phyloP scores from a whole-genome alignment of 2,888 invertebrate genomes.

The Embidobia sp. region DNA sequence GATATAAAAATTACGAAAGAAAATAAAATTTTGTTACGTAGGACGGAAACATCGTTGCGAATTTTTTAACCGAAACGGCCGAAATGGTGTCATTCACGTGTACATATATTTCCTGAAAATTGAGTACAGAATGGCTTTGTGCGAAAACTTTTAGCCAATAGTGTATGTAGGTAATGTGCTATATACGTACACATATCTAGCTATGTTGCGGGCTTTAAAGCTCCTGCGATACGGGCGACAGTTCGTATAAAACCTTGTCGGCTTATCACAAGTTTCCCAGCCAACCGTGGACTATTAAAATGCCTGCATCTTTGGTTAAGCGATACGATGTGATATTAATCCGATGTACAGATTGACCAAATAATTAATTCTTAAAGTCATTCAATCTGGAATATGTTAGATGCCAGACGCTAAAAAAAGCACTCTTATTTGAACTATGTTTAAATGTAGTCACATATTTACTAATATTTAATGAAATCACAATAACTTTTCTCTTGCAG shows the following conservation, averaged over 20 bases:
- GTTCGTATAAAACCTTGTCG: constrained; percentile 62
- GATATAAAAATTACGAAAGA: too few species aligned
- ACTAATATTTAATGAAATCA: too few species aligned
- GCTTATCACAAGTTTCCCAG: constrained; percentile 57
- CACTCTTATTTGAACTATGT: too few species aligned
- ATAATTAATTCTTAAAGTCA: too few species aligned
- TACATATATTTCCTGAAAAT: constrained; percentile 2
- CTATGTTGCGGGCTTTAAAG: constrained; percentile 63
- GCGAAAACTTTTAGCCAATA: not conserved
- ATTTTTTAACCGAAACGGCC: too few species aligned
- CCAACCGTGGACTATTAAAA: constrained; percentile 53
- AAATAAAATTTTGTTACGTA: too few species aligned
- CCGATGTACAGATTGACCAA: constrained; percentile 25
- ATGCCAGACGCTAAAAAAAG: too few species aligned
- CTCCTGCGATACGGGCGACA: constrained; percentile 48
- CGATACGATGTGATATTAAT: constrained; percentile 45
- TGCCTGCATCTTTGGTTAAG: constrained; percentile 40
- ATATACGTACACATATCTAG: constrained; percentile 33
- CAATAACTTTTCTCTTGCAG: too few species aligned
- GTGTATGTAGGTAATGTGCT: constrained; percentile 46
- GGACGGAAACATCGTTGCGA: too few species aligned
- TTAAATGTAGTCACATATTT: too few species aligned
- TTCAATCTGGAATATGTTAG: too few species aligned
- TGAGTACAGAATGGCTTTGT: not conserved
- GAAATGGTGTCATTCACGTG: too few species aligned